Percentiles rank a stretch among this genome's conserved stretches.
Conservation (phyloP, 2,888 invertebrate genomes). For the Stratiomys singularior region DNA sequence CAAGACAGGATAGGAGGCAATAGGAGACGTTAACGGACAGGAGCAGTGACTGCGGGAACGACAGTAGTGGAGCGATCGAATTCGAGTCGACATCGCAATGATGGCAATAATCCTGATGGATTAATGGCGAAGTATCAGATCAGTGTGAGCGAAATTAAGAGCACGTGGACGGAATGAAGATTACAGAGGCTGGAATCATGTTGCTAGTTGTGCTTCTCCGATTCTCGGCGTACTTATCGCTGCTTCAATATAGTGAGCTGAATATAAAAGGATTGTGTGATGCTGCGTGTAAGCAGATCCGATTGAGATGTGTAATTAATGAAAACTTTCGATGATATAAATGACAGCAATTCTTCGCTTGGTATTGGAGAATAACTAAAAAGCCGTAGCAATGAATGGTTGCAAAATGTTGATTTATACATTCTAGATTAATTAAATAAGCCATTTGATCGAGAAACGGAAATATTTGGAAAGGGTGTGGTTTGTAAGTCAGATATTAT, state of each 20-base stretch:
- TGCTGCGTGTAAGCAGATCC: not conserved
- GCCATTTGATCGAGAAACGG: no score
- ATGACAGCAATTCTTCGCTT: no score
- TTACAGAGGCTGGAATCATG: constrained; percentile 26
- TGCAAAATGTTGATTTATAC: no score
- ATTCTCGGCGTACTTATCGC: not conserved
- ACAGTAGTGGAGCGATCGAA: constrained; percentile 15
- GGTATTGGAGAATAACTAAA: no score
- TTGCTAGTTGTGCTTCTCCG: no score
- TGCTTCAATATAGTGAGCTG: not conserved
- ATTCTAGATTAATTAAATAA: no score
- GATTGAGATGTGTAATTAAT: no score
- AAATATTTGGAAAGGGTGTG: no score
- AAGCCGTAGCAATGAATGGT: no score
- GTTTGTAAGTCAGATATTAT: no score
- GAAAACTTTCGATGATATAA: no score
- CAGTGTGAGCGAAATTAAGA: constrained; percentile 4
- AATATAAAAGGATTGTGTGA: not conserved
- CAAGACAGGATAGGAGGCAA: constrained; percentile 8
- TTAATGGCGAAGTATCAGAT: constrained; percentile 16
- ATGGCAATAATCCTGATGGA: constrained; percentile 36
- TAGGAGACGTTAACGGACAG: not conserved
- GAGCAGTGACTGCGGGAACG: constrained; percentile 1
- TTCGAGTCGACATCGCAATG: constrained; percentile 23
- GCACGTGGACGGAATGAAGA: constrained; percentile 22